Percentiles rank a stretch among this genome's conserved stretches.
These are phyloP conservation scores for Cabera pusaria DNA, from an alignment of 2,888 invertebrate species.

Conservation along the genomic window DNA sequence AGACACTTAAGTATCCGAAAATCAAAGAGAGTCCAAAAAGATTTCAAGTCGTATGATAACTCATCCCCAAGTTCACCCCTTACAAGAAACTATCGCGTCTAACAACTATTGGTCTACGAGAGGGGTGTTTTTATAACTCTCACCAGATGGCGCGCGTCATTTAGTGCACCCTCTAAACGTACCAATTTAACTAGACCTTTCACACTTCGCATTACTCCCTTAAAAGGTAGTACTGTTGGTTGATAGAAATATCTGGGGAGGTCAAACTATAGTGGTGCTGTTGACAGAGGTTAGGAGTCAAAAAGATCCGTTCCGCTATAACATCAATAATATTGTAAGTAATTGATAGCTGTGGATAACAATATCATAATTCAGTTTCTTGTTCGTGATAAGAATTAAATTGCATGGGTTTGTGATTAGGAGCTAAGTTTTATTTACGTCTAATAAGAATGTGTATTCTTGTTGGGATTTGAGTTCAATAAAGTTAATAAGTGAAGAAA, in stretches of 20 bases:
- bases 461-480: background rate
- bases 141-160: slow-evolving; percentile 78
- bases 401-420: no score
- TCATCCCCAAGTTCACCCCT: slow-evolving; percentile 50
- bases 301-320: slow-evolving; percentile 69
- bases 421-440: background rate
- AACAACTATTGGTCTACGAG: slow-evolving; percentile 65
- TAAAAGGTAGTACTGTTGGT: no score
- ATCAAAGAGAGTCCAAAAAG: no score
- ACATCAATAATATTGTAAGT: slow-evolving; percentile 66
- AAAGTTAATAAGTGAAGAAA: background rate
- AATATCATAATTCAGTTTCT: slow-evolving; percentile 66
- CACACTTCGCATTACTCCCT: slow-evolving; percentile 16
- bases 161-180: slow-evolving; percentile 60
- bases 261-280: slow-evolving; percentile 45
- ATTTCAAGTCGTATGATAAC: slow-evolving; percentile 40
- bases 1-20: no score
- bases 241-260: no score
- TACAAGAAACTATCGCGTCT: slow-evolving; percentile 72
- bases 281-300: slow-evolving; percentile 70
- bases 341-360: slow-evolving; percentile 72
- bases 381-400: slow-evolving; percentile 33
- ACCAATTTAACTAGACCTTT: slow-evolving; percentile 41
- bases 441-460: background rate
- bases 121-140: slow-evolving; percentile 76